Evolutionary conservation across 2,888 invertebrate species (phyloP), one percentile per base, ranked within the genome.

Genomic region (Shargacucullia verbasci): DNA sequence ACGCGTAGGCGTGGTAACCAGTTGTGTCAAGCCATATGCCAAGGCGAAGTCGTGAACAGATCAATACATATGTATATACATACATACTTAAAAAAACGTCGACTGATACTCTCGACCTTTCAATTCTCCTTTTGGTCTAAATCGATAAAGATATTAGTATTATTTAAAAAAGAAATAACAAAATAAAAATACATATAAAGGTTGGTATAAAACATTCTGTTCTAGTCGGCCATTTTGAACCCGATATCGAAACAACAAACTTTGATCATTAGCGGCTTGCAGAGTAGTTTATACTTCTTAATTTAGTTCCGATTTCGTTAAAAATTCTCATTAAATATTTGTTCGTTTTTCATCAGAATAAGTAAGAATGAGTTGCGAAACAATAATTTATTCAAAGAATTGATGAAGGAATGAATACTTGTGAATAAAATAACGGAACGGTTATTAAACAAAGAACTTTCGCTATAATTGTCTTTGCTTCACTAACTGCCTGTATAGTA

Each of bases 241-340:
- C 59, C 37, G 10, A 59, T 52, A 38, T 29, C 31, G 10, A 33
- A 53, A 44, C 38, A 14, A 48, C 47, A 13, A 67, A 66, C 55
- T 69, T 67, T 38, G 33, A 25, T 46, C 68, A 60, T 72, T 72
- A 72, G 55, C 20, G 55, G 38, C 35, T 37, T 46, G 45, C 46
- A 53, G 27, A 48, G 55, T 59, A 15, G 34, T 52, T 48, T 52
- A 49, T 45, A 52, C 37, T 44, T 1, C 2, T 39, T 27, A 50
- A 49, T 29, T 34, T 41, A 25, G 13, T 54, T 43, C 15, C 0
- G 31, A 54, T 47, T 40, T 33, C 0, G 20, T 31, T 49, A 12
- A 34, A 57, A 46, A 9, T 70, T 63, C 7, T 3, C 20, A 40
- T 49, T 15, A 38, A 20, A 38, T 38, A 34, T 47, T 53, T 41